Percentiles rank a stretch among this genome's conserved stretches.
These are phyloP conservation scores for Orthosia gracilis DNA, from an alignment of 2,888 invertebrate genomes.

Conservation along the genomic window DNA sequence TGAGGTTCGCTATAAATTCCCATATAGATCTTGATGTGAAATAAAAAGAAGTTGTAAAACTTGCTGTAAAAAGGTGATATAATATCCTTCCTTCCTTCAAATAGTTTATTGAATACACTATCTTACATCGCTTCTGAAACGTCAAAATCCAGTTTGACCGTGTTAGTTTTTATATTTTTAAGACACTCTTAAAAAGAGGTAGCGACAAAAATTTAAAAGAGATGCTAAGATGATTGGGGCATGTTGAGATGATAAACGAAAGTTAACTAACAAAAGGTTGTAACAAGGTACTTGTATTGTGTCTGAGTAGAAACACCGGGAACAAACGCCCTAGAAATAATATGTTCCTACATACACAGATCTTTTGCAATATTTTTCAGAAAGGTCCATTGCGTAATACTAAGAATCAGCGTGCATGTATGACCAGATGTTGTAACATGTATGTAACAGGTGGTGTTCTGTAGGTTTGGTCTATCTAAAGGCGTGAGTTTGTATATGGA, in stretches of 20 bases:
- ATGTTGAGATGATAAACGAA: not conserved
- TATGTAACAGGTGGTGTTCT: not conserved
- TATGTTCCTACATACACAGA: no score
- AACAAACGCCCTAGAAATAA: not conserved
- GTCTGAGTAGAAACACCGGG: not conserved
- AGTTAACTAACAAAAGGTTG: not conserved
- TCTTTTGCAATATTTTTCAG: not conserved
- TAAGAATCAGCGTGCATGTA: not conserved
- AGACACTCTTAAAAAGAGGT: not conserved
- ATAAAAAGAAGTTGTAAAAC: constrained; percentile 48
- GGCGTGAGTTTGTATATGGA: not conserved
- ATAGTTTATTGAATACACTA: constrained; percentile 29
- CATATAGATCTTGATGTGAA: constrained; percentile 38
- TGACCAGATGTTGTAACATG: no score
- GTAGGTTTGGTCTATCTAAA: not conserved
- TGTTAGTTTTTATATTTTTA: constrained; percentile 3
- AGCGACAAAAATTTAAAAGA: not conserved
- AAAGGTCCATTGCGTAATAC: not conserved
- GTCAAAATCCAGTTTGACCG: not conserved
- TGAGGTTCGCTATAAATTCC: constrained; percentile 44
- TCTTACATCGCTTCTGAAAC: constrained; percentile 12
- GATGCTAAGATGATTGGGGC: not conserved
- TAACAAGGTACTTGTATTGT: not conserved
- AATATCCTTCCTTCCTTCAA: not conserved
- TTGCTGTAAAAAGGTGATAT: constrained; percentile 42